Evolutionary conservation across 2,888 invertebrate genomes (phyloP), one percentile per base, ranked within the genome.

Genomic region (Leptinotarsa tumamoca): DNA sequence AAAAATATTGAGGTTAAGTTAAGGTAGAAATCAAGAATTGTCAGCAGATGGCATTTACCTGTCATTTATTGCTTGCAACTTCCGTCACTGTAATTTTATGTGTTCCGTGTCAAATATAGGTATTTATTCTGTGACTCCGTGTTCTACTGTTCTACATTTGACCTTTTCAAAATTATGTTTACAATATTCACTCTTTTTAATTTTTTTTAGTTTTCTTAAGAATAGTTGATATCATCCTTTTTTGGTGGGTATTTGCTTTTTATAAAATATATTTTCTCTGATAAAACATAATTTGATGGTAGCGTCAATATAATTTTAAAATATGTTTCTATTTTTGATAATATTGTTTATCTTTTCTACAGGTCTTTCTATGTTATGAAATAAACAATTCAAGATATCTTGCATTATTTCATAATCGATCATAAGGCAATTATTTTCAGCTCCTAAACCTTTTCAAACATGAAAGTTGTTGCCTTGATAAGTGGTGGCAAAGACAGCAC

Each of bases 401-500:
- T 15, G 3, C 52, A 52, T 17, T 23, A 14, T 14, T 15, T 58
- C 23, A 21, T n/a, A 23, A 58, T 23, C 4, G 14, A 58, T 21
- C 3, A 18, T 18, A 3, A 18, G n/a, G 18, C n/a, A 54, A 10
- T 61, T 18, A n/a, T 63, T 63, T 63, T 43, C 63, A 63, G 63
- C 43, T 18, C 13, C 17, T 15, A 33, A 27, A 7, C 58, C 27
- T 23, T 33, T 17, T 56, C 33, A 18, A 76, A 71, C 33, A 96
- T 96, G 96, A 95, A 92, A 90, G 95, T 95, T 82, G 95, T 96
- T 83, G 96, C 95, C 79, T 91, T 97, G 89, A 92, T 97, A 82
- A 99, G 98, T 90, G 99, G 99, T 84, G 99, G 99, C 83, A 99
- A 99, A 90, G 99, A 99, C 90, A 99, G 98, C 90, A 98, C 97